Base-by-base conservation (phyloP, 1,140 invertebrate species). In the Tachypleus tridentatus region DNA sequence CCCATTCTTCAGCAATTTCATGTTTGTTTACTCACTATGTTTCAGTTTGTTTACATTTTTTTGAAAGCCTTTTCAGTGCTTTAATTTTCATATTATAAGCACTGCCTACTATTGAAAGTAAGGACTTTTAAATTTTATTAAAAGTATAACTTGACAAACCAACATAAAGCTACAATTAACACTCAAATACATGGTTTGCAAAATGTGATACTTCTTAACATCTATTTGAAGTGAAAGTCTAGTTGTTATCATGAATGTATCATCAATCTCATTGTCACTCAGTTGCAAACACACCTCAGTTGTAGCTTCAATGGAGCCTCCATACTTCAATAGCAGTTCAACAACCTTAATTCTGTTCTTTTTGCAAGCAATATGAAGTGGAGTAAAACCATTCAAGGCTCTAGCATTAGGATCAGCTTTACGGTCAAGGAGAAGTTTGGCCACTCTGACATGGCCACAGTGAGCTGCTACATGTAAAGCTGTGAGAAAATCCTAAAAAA, bases 311-410 rank as follows among this genome's bases (percentile, higher is more conserved):
- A 93, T 89, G 11, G 87, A 86, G 53, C 93, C 94, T 7, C 91
- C 91, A 76, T 96, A 91, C 72, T 95, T 95, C 5, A 98, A 78
- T n/a, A 98, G 78, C 57, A 98, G 78, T 77, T 98, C 93, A 4
- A 98, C 93, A 3, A 98, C 82, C 73, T 95, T 93, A 72, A 97
- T 93, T 63, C 93, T 82, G 79, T 97, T 97, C 80, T 97, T 97
- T 80, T 97, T 98, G 79, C 93, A 97, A 11, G 94, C 94, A 74
- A 98, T 97, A 73, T 96, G 93, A 51, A 98, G 78, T 0, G 94
- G 93, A 4, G 93, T 97, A 76, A 97, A 97, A 29, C 95, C 95
- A 76, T 98, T 98, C 53, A 97, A 80, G 57, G 94, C 94, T 65
- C 93, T 78, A 1, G 92, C 87, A 80, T 97, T 97, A 0, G 91